Evolutionary conservation across 2,113 vertebrate species (phyloP).

Genomic region (Oenanthe melanoleuca): DNA sequence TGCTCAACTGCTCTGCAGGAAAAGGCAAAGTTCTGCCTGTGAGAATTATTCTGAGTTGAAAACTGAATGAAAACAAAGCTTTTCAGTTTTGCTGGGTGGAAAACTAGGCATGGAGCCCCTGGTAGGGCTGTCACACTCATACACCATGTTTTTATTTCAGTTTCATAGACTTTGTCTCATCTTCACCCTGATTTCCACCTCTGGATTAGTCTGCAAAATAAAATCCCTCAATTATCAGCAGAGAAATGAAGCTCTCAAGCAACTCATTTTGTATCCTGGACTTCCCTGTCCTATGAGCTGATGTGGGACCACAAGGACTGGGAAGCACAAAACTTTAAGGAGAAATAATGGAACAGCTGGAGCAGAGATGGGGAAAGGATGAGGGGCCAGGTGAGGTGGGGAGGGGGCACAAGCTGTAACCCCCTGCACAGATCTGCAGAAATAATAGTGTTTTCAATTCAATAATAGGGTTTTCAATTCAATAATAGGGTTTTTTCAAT

Average conservation of each 20-base stretch:
- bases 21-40: neutral
- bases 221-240: neutral
- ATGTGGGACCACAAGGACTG: neutral
- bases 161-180: fast-evolving
- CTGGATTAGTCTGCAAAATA: neutral
- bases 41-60: neutral
- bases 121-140: neutral
- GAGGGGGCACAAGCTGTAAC: neutral
- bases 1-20: neutral
- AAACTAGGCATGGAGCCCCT: neutral
- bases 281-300: neutral
- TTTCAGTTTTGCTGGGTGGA: neutral
- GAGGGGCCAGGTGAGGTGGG: neutral
- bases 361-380: neutral
- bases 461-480: no score
- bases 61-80: neutral
- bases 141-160: neutral
- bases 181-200: neutral
- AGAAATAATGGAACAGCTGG: neutral
- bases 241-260: neutral
- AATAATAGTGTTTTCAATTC: neutral
- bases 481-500: neutral
- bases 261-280: neutral
- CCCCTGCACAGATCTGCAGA: neutral
- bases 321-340: neutral